Conservation (phyloP, 2,888 invertebrate species). For the Ormyrus thymus region DNA sequence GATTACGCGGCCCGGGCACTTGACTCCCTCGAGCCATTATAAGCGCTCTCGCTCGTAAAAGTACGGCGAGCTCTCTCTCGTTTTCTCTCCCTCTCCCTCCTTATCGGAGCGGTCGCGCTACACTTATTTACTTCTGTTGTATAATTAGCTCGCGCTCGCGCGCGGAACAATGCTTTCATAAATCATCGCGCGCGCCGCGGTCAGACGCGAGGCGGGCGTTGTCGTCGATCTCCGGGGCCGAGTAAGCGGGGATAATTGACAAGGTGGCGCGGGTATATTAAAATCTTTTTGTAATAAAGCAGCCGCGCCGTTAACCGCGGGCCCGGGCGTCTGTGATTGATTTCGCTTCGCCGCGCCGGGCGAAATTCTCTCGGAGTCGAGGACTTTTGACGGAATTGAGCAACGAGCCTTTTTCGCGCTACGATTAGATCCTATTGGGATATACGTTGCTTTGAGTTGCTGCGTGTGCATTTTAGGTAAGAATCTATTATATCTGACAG, state of each 20-base stretch:
- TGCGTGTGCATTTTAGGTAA: too few relatives aligned
- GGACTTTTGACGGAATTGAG: too few relatives aligned
- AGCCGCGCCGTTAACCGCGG: slow-evolving; percentile 37
- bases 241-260: slow-evolving; percentile 42
- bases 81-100: slow-evolving; percentile 17
- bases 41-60: slow-evolving; percentile 27
- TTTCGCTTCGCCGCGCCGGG: slow-evolving; percentile 15
- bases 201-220: slow-evolving; percentile 24
- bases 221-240: slow-evolving; percentile 14
- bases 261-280: slow-evolving; percentile 49
- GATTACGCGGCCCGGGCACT: slow-evolving; percentile 39
- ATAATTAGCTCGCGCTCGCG: slow-evolving; percentile 36
- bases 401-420: too few relatives aligned
- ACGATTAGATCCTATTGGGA: too few relatives aligned
- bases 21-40: slow-evolving; percentile 34
- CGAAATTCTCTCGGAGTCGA: too few relatives aligned
- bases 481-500: too few relatives aligned
- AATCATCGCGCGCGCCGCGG: slow-evolving; percentile 49
- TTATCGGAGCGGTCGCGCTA: slow-evolving; percentile 7
- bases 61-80: slow-evolving; percentile 1
- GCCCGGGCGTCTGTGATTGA: slow-evolving; percentile 36
- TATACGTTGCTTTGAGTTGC: too few relatives aligned
- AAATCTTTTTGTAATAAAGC: slow-evolving; percentile 52
- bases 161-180: slow-evolving; percentile 50
- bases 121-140: slow-evolving; percentile 36